Conservation (phyloP, 2,113 vertebrate species). For the Edolisoma coerulescens region DNA sequence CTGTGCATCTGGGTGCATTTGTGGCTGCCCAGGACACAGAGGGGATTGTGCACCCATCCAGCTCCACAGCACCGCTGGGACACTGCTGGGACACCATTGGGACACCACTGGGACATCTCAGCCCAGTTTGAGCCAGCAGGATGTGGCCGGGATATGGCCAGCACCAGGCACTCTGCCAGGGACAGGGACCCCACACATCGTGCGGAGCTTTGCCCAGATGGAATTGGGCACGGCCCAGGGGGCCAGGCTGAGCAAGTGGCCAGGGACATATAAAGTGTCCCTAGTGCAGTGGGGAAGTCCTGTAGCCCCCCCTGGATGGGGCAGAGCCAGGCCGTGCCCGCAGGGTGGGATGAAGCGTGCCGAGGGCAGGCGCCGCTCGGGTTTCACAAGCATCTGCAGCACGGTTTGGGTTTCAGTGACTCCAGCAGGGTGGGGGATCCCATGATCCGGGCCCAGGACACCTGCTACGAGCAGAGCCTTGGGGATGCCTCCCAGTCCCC, state of each 20-base stretch:
- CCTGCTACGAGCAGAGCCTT: neutral
- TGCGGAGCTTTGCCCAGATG: neutral
- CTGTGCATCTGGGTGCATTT: rapidly evolving
- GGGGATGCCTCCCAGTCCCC: rapidly evolving
- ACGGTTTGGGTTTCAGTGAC: neutral
- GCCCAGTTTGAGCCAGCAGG: neutral
- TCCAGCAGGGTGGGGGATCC: neutral
- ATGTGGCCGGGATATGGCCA: neutral
- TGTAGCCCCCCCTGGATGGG: rapidly evolving
- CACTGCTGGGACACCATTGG: neutral
- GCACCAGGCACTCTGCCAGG: neutral
- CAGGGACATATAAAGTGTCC: neutral
- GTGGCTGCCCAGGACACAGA: neutral
- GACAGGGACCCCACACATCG: neutral
- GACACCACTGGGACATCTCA: neutral
- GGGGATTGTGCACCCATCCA: neutral
- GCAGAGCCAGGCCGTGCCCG: rapidly evolving
- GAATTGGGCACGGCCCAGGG: rapidly evolving
- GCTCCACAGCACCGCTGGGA: neutral
- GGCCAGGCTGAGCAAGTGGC: neutral
- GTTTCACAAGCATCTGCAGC: slow-evolving; percentile 29
- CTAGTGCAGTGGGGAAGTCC: neutral
- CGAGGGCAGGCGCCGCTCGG: neutral
- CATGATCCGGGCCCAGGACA: neutral
- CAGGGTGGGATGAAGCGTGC: neutral